Conservation (phyloP, 2,888 invertebrate species). For the Yponomeuta sedellus region DNA sequence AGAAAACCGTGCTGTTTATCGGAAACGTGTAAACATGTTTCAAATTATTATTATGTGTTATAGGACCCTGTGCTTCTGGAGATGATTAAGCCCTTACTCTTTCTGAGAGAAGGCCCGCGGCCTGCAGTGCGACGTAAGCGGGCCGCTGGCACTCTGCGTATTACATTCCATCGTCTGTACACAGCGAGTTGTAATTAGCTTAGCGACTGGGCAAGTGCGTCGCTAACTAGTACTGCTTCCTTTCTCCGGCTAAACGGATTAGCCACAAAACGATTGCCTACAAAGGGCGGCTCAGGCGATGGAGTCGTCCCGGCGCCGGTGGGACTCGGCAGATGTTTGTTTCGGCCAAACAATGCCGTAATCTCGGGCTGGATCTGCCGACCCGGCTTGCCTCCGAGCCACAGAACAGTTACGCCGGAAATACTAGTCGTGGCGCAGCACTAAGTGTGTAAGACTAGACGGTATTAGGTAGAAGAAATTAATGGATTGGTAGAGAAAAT, state of each 20-base stretch:
- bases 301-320: not conserved
- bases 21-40: no score
- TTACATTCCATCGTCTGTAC: no score
- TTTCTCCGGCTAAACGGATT: not conserved
- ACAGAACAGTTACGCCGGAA: not conserved
- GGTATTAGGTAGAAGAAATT: no score
- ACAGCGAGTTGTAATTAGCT: not conserved
- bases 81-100: no score
- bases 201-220: not conserved
- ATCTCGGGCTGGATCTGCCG: not conserved
- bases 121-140: no score
- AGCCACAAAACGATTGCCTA: not conserved
- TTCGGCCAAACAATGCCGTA: not conserved
- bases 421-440: not conserved
- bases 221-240: not conserved
- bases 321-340: not conserved
- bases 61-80: no score
- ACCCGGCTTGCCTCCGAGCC: not conserved
- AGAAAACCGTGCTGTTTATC: no score
- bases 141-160: no score
- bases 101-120: no score
- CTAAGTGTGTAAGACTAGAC: no score
- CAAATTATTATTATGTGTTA: no score
- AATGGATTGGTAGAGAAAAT: no score
- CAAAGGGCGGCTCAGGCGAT: not conserved